These are phyloP conservation scores for Meteorus cinctellus DNA, from an alignment of 2,888 invertebrate species.

Conservation along the genomic window DNA sequence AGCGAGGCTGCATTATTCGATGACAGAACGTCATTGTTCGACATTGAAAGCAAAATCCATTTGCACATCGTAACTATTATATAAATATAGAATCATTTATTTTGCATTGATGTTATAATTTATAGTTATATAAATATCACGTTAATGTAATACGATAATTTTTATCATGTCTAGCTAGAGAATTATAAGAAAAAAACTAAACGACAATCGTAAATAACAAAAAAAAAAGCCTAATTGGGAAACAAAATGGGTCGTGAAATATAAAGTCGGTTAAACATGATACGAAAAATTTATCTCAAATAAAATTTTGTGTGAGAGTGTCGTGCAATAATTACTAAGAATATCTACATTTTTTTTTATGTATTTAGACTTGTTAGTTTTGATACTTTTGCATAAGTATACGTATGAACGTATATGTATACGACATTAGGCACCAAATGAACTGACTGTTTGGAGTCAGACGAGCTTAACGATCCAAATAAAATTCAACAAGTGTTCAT, in stretches of 20 bases:
- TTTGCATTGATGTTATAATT: no score
- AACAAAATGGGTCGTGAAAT: not conserved
- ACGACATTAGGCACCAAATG: conserved; percentile 54
- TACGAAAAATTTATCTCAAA: not conserved
- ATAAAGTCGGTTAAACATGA: not conserved
- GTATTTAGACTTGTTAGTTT: not conserved
- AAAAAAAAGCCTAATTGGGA: no score
- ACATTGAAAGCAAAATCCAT: no score
- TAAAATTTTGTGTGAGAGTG: not conserved
- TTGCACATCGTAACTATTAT: not conserved
- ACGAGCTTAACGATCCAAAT: conserved; percentile 45
- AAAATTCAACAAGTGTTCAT: conserved; percentile 47
- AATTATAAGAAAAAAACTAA: no score
- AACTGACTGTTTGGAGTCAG: conserved; percentile 40
- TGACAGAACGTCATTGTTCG: no score
- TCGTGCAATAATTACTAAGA: conserved; percentile 25
- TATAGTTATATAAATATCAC: no score
- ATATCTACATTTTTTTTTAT: not conserved
- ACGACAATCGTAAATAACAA: no score
- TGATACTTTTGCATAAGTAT: not conserved
- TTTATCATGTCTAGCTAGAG: no score
- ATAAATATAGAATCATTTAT: not conserved
- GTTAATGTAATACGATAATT: no score
- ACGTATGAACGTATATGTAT: conserved; percentile 1
- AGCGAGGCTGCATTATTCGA: no score